Percentiles rank a stretch among this genome's conserved stretches.
phyloP scores from a whole-genome alignment of 2,797 vertebrate genomes.

The Hemibagrus guttatus region DNA sequence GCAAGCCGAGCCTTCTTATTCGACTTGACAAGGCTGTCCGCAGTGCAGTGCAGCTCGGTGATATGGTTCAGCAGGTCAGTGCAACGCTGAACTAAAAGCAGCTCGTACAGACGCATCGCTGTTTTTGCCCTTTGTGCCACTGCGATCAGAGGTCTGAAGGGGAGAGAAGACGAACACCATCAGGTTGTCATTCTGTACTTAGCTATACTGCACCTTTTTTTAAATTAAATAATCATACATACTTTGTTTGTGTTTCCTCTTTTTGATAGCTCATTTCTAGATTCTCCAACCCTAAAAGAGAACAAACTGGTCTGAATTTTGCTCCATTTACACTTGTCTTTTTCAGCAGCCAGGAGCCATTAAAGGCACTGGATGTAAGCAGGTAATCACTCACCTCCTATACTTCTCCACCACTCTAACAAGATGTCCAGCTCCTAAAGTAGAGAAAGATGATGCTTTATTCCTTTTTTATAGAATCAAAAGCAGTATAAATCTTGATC shows the following conservation, averaged over 20 bases:
- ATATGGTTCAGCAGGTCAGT: conserved; percentile 5
- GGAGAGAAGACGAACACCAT: neutral
- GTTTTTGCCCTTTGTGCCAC: conserved; percentile 43
- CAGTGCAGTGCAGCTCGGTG: conserved; percentile 45
- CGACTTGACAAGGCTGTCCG: conserved; percentile 49
- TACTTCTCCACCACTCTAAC: conserved; percentile 16
- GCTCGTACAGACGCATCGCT: conserved; percentile 39
- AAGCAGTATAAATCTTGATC: neutral
- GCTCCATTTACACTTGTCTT: neutral
- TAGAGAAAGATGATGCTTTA: neutral
- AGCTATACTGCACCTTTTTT: neutral
- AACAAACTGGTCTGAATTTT: neutral
- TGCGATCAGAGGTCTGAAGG: conserved; percentile 37
- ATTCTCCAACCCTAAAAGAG: conserved; percentile 51
- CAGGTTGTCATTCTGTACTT: neutral
- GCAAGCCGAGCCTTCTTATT: conserved; percentile 60
- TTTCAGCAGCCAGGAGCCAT: neutral
- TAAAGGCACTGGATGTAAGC: neutral
- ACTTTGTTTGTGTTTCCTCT: conserved; percentile 45
- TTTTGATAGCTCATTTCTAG: neutral
- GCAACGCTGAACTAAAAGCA: conserved; percentile 30
- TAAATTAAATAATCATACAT: neutral
- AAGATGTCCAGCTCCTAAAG: conserved; percentile 43
- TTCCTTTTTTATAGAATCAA: neutral
- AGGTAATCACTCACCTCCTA: conserved; percentile 39